Evolutionary conservation across 1,140 invertebrate species (phyloP).

Genomic region (Drosophila varians): DNA sequence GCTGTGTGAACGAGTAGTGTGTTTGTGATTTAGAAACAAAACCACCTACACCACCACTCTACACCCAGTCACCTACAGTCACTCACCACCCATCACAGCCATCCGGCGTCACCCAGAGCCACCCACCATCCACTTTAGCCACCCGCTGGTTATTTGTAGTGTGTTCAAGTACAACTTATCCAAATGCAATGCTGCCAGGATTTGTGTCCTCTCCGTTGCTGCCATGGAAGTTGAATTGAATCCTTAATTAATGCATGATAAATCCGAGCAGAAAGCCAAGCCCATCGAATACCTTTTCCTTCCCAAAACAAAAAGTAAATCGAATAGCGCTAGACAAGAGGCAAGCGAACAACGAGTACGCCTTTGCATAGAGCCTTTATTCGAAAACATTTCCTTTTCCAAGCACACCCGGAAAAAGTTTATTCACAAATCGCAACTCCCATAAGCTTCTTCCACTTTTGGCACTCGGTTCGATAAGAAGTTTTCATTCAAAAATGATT

Average conservation of each 20-base stretch:
- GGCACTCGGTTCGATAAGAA: neutral
- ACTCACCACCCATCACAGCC: neutral
- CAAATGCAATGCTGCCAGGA: conserved; percentile 34
- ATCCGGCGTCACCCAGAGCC: no score
- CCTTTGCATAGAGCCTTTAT: no score
- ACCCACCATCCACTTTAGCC: conserved; percentile 3
- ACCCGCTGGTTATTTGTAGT: conserved; percentile 30
- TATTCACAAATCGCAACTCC: neutral
- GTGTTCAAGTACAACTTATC: conserved; percentile 32
- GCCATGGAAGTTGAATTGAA: conserved; percentile 42
- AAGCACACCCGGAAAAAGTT: neutral
- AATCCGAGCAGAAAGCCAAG: conserved; percentile 14
- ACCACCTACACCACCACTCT: neutral
- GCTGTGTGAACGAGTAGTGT: conserved; percentile 10
- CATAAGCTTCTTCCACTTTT: neutral
- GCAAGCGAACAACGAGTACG: conserved; percentile 17
- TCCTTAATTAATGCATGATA: conserved; percentile 60
- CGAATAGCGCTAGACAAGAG: neutral
- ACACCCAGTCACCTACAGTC: neutral
- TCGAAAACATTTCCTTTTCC: neutral
- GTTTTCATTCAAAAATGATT: neutral
- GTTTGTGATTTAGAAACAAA: conserved; percentile 37
- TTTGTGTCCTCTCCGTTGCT: conserved; percentile 35
- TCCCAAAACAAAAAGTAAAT: neutral
- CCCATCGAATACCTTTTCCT: conserved; percentile 9